Evolutionary conservation across 2,888 invertebrate genomes (phyloP).

Genomic region (Himalopsyche anomala): DNA sequence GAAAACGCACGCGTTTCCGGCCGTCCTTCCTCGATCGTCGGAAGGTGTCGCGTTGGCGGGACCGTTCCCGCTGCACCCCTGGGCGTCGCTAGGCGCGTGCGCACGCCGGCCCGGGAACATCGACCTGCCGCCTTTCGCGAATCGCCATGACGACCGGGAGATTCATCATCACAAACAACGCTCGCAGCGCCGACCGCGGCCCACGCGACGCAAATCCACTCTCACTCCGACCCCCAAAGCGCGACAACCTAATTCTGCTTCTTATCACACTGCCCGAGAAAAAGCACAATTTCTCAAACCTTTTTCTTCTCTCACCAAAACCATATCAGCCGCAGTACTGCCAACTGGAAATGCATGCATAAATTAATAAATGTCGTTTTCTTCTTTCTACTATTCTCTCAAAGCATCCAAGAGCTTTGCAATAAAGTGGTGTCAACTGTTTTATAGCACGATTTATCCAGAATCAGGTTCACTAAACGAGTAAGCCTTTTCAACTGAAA

Average conservation of each 20-base stretch:
- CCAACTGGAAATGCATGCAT: too few relatives aligned
- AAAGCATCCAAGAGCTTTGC: too few relatives aligned
- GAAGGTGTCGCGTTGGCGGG: constrained; percentile 29
- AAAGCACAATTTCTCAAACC: too few relatives aligned
- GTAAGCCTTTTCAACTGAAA: too few relatives aligned
- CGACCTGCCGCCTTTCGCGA: constrained; percentile 66
- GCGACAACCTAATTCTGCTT: background rate
- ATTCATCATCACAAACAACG: constrained; percentile 68
- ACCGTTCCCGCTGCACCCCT: constrained; percentile 59
- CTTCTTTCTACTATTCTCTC: too few relatives aligned
- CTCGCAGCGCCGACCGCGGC: constrained; percentile 47
- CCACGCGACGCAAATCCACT: constrained; percentile 39
- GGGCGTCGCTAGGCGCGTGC: constrained; percentile 59
- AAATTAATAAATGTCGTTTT: too few relatives aligned
- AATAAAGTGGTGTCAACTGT: too few relatives aligned
- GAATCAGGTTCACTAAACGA: too few relatives aligned
- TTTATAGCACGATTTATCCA: too few relatives aligned
- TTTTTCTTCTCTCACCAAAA: too few relatives aligned
- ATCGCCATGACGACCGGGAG: constrained; percentile 72
- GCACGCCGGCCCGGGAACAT: constrained; percentile 65
- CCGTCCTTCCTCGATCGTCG: background rate
- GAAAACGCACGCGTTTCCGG: constrained; percentile 1
- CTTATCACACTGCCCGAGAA: background rate
- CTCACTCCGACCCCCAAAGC: constrained; percentile 1
- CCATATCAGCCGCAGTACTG: too few relatives aligned